Evolutionary conservation across 2,797 vertebrate species (phyloP).

Genomic region (Dromococcyx pavoninus): DNA sequence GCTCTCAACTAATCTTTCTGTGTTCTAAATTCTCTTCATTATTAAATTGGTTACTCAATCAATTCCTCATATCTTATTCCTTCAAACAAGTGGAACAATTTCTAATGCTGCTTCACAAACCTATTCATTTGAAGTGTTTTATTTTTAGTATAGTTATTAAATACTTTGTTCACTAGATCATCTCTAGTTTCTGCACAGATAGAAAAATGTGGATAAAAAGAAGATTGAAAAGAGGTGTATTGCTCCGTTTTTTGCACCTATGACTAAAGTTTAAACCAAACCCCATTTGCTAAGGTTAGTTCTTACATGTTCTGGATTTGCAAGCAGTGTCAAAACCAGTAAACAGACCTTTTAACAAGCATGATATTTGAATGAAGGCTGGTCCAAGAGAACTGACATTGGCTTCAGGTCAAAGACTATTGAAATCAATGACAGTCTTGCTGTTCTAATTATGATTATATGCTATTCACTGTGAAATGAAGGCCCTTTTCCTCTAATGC

Average conservation of each 20-base stretch:
- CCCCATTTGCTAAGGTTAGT: not conserved
- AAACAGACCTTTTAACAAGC: too few species aligned
- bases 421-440: not conserved
- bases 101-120: conserved; percentile 13
- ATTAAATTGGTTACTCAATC: conserved; percentile 68
- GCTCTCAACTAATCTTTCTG: conserved; percentile 51
- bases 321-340: not conserved
- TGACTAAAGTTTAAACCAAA: not conserved
- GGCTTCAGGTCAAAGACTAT: not conserved
- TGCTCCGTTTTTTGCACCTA: not conserved
- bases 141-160: conserved; percentile 12
- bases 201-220: not conserved
- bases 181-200: not conserved
- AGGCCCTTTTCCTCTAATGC: not conserved
- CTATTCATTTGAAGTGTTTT: not conserved
- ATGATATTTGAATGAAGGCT: not conserved
- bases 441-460: not conserved
- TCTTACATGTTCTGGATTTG: not conserved
- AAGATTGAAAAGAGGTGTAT: not conserved
- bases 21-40: conserved; percentile 68
- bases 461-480: not conserved
- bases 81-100: conserved; percentile 57
- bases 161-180: not conserved
- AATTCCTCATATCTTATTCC: conserved; percentile 45
- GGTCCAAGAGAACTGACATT: not conserved